A percentile compares a stretch with the other conserved stretches of the same genome.
Conservation (phyloP, 2,888 invertebrate genomes). For the Monochamus alternatus region DNA sequence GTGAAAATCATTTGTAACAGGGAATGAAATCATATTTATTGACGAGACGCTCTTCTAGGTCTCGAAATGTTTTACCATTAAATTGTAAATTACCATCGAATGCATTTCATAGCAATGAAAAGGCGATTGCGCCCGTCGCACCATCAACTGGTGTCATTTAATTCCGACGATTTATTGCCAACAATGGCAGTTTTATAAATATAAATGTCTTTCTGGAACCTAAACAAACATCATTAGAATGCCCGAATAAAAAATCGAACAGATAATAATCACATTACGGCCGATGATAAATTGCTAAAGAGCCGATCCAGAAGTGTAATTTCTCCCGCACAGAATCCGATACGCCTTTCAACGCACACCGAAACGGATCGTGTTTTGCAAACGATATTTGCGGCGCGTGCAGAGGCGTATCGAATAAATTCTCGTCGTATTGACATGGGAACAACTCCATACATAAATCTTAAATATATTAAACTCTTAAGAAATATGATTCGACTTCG, state of each 20-base stretch:
- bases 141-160: conserved; percentile 17
- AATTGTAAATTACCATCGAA: neutral
- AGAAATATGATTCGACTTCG: conserved; percentile 26
- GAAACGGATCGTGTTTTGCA: conserved; percentile 44
- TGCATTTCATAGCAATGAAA: neutral
- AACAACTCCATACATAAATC: conserved; percentile 39
- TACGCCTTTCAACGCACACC: conserved; percentile 42
- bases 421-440: conserved; percentile 44
- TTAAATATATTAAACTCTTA: conserved; percentile 32
- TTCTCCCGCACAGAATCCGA: conserved; percentile 35
- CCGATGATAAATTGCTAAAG: conserved; percentile 48
- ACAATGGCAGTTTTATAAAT: conserved; percentile 33
- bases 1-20: too few species aligned
- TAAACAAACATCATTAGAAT: conserved; percentile 37
- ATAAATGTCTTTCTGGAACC: conserved; percentile 32
- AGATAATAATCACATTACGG: conserved; percentile 51
- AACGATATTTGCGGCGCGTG: conserved; percentile 47
- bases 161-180: conserved; percentile 23
- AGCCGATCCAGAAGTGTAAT: conserved; percentile 39
- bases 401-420: conserved; percentile 49
- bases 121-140: neutral
- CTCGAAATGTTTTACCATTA: too few species aligned
- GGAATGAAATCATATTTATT: too few species aligned
- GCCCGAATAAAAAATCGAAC: conserved; percentile 41
- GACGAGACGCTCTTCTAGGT: too few species aligned